phyloP scores from a whole-genome alignment of 2,888 invertebrate species.

The Andrena camellia region DNA sequence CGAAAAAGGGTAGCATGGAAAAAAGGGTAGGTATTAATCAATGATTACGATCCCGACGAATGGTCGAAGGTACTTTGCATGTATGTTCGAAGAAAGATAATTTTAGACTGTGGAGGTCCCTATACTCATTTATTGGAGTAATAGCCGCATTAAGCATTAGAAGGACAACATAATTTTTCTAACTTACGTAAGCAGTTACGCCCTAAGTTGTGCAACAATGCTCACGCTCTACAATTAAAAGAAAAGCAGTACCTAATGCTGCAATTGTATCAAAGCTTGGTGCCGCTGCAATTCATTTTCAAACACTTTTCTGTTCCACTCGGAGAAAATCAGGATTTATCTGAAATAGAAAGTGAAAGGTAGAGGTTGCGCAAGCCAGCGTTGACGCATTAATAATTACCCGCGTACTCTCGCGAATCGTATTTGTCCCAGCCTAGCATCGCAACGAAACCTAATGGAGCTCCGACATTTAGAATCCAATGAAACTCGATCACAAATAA shows the following conservation, averaged over 20 bases:
- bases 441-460: neutral
- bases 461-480: neutral
- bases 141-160: neutral
- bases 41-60: constrained; percentile 7
- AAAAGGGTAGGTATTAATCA: constrained; percentile 13
- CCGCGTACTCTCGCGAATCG: constrained; percentile 11
- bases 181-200: neutral
- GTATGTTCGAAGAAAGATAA: neutral
- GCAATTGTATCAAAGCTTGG: constrained; percentile 27
- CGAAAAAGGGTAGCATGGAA: neutral
- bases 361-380: constrained; percentile 26
- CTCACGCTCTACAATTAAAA: neutral
- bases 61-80: neutral
- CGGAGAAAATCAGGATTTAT: constrained; percentile 45
- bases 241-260: constrained; percentile 10
- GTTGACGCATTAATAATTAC: constrained; percentile 33
- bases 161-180: neutral
- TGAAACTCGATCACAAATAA: neutral
- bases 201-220: neutral
- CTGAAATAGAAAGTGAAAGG: constrained; percentile 59
- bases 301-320: constrained; percentile 12
- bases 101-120: neutral
- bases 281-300: constrained; percentile 7
- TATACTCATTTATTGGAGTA: neutral
- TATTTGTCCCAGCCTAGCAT: neutral